Evolutionary conservation across 2,888 invertebrate genomes (phyloP).

Genomic region (Artemia sp.): DNA sequence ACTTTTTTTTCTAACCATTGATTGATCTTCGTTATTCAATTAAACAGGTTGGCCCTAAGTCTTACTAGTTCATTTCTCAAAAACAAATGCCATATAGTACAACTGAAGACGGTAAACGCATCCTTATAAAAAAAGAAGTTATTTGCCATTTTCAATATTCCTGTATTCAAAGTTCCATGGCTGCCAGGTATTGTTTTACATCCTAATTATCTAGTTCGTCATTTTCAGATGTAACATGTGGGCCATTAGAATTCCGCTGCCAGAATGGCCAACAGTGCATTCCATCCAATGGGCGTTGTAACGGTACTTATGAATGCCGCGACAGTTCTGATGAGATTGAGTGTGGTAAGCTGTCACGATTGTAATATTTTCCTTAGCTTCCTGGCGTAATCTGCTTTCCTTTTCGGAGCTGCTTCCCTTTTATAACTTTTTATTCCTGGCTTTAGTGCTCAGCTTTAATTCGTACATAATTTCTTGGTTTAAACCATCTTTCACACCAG

Average conservation of each 20-base stretch:
- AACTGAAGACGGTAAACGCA: neutral
- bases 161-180: no score
- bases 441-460: no score
- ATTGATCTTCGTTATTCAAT: no score
- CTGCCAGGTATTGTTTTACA: neutral
- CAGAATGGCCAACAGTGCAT: conserved; percentile 33
- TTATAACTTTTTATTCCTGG: neutral
- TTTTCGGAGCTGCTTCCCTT: neutral
- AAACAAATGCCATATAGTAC: no score
- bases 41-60: no score
- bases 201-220: neutral
- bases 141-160: neutral
- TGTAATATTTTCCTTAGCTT: no score
- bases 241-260: conserved; percentile 33
- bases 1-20: no score
- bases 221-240: conserved; percentile 28
- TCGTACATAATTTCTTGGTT: no score
- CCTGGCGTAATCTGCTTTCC: no score
- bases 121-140: neutral
- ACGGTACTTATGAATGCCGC: conserved; percentile 33
- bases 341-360: conserved; percentile 29
- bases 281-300: conserved; percentile 35
- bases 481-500: no score
- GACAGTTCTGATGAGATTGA: conserved; percentile 33
- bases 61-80: no score